Evolutionary conservation across 2,888 invertebrate species (phyloP), one percentile per base, ranked within the genome.

Genomic region (Villa cingulata): DNA sequence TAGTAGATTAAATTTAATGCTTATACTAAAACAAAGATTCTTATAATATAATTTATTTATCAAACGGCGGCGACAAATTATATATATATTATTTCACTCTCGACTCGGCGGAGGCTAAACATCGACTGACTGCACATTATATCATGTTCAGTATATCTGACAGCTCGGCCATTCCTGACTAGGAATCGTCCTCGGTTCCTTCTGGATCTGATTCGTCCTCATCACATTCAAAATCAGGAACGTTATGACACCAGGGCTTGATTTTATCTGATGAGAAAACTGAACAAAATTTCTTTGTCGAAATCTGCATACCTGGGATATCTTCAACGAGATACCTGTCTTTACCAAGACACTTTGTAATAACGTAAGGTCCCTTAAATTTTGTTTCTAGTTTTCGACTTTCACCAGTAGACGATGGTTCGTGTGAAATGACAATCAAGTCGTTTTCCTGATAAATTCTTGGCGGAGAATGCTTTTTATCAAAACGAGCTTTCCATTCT

Each of bases 251-350:
- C 48, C 53, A 57, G 9, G 46, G 51, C 39, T 56, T 54, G 19
- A 56, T 37, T 14, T 52, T 52, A 41, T 56, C 53, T 4, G 51
- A 50, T 29, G 54, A 43, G 38, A 53, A 55, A 6, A 53, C 47
- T 2, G 54, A 57, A 17, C 46, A 45, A 45, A 56, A 57, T 27
- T 53, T 50, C 15, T 54, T 45, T 37, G 52, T 51, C 2, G 48
- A 54, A 40, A 54, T 40, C 27, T 51, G 41, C 1, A 54, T 46
- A 6, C 51, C 55, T 3, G 53, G 50, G n/a, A 59, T 40, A 40
- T 58, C 57, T 47, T 50, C 48, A 23, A 59, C n/a, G 2, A 55
- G 39, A 36, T 58, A 57, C 3, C 57, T 45, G 36, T 59, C 56
- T 20, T 53, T 52, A 9, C 48, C 43, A 15, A 57, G 45, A 2